phyloP scores from a whole-genome alignment of 2,113 vertebrate species.

The Cyanoderma ruficeps region DNA sequence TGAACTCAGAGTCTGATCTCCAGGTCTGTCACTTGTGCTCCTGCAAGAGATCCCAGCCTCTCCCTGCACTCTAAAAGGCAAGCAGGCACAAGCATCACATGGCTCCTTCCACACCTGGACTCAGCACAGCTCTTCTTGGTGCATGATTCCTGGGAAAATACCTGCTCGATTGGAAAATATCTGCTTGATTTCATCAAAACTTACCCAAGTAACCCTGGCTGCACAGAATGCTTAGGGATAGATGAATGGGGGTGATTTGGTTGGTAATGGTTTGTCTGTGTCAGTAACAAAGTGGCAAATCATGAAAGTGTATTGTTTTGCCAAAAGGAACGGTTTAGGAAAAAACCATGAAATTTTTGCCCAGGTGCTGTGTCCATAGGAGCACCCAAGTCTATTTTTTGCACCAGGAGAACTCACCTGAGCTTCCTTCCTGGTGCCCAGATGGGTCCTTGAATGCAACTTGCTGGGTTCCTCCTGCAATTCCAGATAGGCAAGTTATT shows the following conservation, averaged over 20 bases:
- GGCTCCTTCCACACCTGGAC: neutral
- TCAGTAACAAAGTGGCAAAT: neutral
- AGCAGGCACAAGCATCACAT: fast-evolving
- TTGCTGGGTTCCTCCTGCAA: neutral
- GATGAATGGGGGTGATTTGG: neutral
- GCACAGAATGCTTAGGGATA: neutral
- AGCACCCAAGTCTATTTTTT: neutral
- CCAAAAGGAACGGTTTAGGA: neutral
- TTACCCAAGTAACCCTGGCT: neutral
- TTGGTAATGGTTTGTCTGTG: neutral
- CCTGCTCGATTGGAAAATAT: neutral
- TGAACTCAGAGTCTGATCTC: neutral
- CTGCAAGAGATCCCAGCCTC: neutral
- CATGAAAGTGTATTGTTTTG: neutral
- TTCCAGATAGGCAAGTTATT: neutral
- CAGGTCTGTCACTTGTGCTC: neutral
- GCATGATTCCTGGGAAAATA: neutral
- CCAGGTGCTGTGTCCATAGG: neutral
- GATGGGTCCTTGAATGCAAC: neutral
- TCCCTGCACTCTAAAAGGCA: neutral
- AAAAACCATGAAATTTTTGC: neutral
- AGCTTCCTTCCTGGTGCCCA: neutral
- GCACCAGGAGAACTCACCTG: fast-evolving
- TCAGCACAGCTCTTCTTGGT: neutral
- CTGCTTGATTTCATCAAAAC: neutral